Evolutionary conservation across 2,888 invertebrate genomes (phyloP).

Genomic region (Synanthedon andrenaeformis): DNA sequence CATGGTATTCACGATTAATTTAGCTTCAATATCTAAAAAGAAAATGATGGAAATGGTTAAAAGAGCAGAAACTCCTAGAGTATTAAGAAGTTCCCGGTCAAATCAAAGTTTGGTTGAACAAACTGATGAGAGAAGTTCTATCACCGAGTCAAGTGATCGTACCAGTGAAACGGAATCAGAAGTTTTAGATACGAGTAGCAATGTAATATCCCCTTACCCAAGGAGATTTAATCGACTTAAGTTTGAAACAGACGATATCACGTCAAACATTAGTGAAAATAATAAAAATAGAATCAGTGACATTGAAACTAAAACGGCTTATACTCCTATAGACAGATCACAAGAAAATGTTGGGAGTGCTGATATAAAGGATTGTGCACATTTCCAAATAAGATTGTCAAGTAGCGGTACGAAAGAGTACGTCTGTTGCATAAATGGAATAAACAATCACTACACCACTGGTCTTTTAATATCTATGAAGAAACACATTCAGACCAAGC

Average conservation of each 20-base stretch:
- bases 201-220: slow-evolving; percentile 2
- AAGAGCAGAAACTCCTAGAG: slow-evolving; percentile 14
- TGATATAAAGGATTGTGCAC: slow-evolving; percentile 28
- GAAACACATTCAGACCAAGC: slow-evolving; percentile 51
- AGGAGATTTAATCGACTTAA: no score
- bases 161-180: slow-evolving; percentile 10
- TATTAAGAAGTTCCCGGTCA: slow-evolving; percentile 30
- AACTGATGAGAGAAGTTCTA: slow-evolving; percentile 24
- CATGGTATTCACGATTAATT: slow-evolving; percentile 52
- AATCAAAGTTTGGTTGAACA: slow-evolving; percentile 22
- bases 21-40: slow-evolving; percentile 37
- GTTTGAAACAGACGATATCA: slow-evolving; percentile 40
- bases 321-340: no score
- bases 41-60: slow-evolving; percentile 21
- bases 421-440: slow-evolving; percentile 49
- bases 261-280: slow-evolving; percentile 1
- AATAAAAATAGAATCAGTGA: no score
- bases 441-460: slow-evolving; percentile 44
- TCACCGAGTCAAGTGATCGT: slow-evolving; percentile 12
- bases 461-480: slow-evolving; percentile 53
- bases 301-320: no score
- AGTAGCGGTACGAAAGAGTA: slow-evolving; percentile 44
- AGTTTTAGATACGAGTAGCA: not conserved
- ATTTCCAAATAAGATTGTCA: slow-evolving; percentile 41
- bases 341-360: no score